Evolutionary conservation across 2,888 invertebrate species (phyloP).

Genomic region (Catocala fraxini): DNA sequence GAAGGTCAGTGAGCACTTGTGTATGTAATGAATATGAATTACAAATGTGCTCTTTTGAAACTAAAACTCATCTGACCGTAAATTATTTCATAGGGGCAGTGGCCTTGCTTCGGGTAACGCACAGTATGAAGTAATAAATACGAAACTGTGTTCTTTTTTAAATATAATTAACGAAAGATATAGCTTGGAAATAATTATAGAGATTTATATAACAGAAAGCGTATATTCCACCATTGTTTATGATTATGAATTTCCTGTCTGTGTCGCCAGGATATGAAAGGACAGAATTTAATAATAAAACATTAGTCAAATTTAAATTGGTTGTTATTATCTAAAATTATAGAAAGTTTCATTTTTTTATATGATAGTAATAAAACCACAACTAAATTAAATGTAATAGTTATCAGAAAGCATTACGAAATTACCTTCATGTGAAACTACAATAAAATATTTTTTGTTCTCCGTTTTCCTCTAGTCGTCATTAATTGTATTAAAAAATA

Average conservation of each 20-base stretch:
- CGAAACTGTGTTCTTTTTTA: slow-evolving; percentile 58
- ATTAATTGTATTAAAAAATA: neutral
- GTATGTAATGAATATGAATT: slow-evolving; percentile 83
- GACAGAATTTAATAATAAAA: slow-evolving; percentile 1
- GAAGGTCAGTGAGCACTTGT: slow-evolving; percentile 85
- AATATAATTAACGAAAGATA: slow-evolving; percentile 44
- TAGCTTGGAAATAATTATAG: slow-evolving; percentile 38
- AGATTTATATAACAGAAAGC: slow-evolving; percentile 33
- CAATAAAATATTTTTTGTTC: neutral
- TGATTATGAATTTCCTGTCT: slow-evolving; percentile 40
- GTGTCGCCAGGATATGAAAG: neutral
- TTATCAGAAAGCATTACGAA: slow-evolving; percentile 20
- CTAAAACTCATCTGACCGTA: slow-evolving; percentile 80
- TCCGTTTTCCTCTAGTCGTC: neutral
- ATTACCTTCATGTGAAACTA: slow-evolving; percentile 16
- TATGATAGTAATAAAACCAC: slow-evolving; percentile 29
- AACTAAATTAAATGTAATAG: slow-evolving; percentile 31
- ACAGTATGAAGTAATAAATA: slow-evolving; percentile 69
- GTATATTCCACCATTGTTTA: slow-evolving; percentile 32
- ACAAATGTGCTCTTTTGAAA: slow-evolving; percentile 81
- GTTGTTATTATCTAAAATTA: slow-evolving; percentile 28
- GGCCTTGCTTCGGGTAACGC: slow-evolving; percentile 74
- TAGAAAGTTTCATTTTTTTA: slow-evolving; percentile 25
- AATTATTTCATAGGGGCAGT: slow-evolving; percentile 83
- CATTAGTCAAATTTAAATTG: slow-evolving; percentile 18